Evolutionary conservation across 2,888 invertebrate genomes (phyloP).

Genomic region (Alcis repandata): DNA sequence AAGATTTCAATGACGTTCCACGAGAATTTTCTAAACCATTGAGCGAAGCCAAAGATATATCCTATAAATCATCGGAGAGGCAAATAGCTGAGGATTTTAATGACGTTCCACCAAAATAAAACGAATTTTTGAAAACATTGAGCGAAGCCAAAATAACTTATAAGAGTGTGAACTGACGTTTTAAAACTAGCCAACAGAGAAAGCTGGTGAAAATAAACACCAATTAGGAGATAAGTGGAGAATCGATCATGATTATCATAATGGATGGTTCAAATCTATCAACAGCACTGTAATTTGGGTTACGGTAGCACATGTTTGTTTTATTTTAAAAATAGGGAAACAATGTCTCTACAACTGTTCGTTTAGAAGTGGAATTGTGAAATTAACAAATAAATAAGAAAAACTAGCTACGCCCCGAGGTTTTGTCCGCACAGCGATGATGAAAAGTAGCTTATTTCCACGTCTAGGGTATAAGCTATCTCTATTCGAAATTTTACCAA

Average conservation of each 20-base stretch:
- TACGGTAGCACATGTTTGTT: slow-evolving; percentile 26
- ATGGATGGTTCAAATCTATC: slow-evolving; percentile 32
- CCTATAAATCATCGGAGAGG: neutral
- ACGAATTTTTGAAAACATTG: neutral
- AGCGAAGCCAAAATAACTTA: neutral
- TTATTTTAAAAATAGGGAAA: slow-evolving; percentile 27
- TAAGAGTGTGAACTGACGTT: slow-evolving; percentile 4
- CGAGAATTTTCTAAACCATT: neutral
- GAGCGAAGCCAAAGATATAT: neutral
- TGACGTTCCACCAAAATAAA: neutral
- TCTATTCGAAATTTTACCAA: no score
- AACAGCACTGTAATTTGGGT: slow-evolving; percentile 31
- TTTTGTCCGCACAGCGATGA: no score
- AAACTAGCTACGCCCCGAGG: no score
- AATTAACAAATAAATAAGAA: no score
- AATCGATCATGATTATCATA: slow-evolving; percentile 34
- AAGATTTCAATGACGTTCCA: no score
- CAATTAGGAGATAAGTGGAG: slow-evolving; percentile 31
- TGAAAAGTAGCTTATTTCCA: no score
- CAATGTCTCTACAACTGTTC: neutral
- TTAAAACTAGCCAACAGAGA: slow-evolving; percentile 11
- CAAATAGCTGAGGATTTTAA: no score
- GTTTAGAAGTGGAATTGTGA: no score
- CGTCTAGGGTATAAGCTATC: no score
- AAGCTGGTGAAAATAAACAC: slow-evolving; percentile 25